Conservation (phyloP, 2,888 invertebrate species). For the Nomada flava region DNA sequence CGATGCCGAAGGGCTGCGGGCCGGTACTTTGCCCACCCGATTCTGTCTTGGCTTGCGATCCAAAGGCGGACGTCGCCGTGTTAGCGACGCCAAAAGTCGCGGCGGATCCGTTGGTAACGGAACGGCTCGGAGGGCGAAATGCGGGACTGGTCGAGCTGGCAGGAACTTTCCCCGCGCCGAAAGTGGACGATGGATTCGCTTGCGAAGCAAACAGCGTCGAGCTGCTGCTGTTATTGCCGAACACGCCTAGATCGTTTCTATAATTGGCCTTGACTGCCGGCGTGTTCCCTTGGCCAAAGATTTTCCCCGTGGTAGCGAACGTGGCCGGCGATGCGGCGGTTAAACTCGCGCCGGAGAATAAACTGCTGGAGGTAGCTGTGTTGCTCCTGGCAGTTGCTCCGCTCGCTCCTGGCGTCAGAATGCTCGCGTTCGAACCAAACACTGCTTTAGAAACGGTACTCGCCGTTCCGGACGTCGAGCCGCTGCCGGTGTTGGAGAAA, state of each 20-base stretch:
- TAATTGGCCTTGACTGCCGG: conserved; percentile 7
- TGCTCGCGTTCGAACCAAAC: conserved; percentile 28
- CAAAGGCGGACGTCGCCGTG: conserved; percentile 36
- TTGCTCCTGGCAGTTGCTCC: neutral
- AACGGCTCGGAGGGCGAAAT: conserved; percentile 33
- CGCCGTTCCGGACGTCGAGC: neutral
- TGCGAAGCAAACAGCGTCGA: conserved; percentile 47
- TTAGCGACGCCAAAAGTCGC: conserved; percentile 32
- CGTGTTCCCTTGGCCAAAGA: conserved; percentile 57
- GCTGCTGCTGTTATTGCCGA: conserved; percentile 29
- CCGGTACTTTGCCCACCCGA: conserved; percentile 4
- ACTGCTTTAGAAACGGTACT: conserved; percentile 22
- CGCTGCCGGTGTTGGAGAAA: conserved; percentile 23
- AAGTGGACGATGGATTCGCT: conserved; percentile 33
- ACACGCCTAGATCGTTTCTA: conserved; percentile 15
- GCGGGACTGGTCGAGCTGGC: conserved; percentile 37
- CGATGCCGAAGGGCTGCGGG: conserved; percentile 25
- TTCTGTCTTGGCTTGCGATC: conserved; percentile 6
- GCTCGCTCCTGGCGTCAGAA: neutral
- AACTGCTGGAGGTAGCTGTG: neutral
- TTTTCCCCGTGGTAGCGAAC: conserved; percentile 30
- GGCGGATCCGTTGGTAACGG: conserved; percentile 14
- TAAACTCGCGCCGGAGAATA: neutral
- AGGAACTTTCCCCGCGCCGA: conserved; percentile 21
- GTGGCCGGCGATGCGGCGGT: conserved; percentile 13